Base-by-base conservation (phyloP, 2,888 invertebrate species). In the Pogonocherus hispidulus region DNA sequence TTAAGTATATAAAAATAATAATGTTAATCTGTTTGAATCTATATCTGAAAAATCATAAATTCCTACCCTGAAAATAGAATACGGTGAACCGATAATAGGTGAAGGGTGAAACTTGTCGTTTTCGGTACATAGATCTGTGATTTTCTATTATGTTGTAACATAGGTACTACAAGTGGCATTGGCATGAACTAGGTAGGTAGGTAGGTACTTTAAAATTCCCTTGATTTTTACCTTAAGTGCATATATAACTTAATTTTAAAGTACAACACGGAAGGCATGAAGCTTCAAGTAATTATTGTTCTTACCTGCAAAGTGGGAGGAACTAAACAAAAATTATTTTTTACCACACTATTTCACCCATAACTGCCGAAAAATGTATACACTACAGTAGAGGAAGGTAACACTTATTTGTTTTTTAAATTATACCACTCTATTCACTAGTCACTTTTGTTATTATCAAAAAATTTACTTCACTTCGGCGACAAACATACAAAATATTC, bases 281-380 rank as follows among this genome's bases (percentile, higher is more conserved):
- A 27, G 4, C 3, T 27, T 8, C 27, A 27, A 27, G 16, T n/a
- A 14, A 52, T 8, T 22, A 52, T 32, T 52, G 47, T 59, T 27
- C 59, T 9, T 59, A 47, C 47, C 59, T 59, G 59, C 46, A 19
- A 59, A 44, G 59, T 59, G 35, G 59, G 35, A 59, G 59, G 23
- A 46, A 23, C n/a, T 14, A 8, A 20, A 14, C 20, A 22, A 57
- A 57, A 47, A 57, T 19, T 47, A 41, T 59, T 59, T 59, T 57
- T 59, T 35, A 59, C 14, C 9, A 32, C 59, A 32, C 47, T n/a
- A 14, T 59, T 27, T 23, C 59, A 59, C 59, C 57, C 59, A 59
- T 59, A 46, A 19, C 59, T 52, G 16, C 51, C n/a, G 37, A 37
- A 41, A 41, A n/a, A 14, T 41, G 41, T 41, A 51, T 27, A 27